Percentiles rank a stretch among this genome's conserved stretches.
phyloP scores from a whole-genome alignment of 2,888 invertebrate genomes.

The Galeruca laticollis region DNA sequence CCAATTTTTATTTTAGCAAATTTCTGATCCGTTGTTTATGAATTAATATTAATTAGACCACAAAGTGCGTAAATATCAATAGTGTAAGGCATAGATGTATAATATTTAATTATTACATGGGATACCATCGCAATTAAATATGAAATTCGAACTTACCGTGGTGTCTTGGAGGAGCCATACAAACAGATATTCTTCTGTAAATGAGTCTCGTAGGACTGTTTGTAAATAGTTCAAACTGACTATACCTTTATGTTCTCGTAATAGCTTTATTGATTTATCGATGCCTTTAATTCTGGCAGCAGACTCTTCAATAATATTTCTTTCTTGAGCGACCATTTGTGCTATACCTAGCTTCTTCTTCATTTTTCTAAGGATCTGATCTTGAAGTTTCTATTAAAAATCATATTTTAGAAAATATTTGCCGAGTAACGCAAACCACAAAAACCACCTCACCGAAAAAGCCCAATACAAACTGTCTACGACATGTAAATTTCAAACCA shows the following conservation, averaged over 20 bases:
- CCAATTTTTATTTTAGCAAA: no score
- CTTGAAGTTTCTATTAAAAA: background rate
- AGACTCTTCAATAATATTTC: background rate
- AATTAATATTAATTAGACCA: no score
- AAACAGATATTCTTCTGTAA: background rate
- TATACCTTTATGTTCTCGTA: background rate
- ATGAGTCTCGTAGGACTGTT: background rate
- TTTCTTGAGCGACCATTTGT: background rate
- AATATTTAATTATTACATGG: no score
- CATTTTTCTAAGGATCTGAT: background rate
- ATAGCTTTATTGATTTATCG: background rate
- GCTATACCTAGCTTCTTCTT: background rate
- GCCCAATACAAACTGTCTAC: no score
- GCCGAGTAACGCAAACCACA: no score
- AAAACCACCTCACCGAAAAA: no score
- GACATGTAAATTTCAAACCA: no score
- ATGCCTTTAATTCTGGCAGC: background rate
- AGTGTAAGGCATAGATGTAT: no score
- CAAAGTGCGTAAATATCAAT: no score
- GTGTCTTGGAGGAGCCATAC: constrained; percentile 16
- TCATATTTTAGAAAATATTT: no score
- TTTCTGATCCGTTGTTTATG: no score
- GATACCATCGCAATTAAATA: no score
- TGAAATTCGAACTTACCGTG: constrained; percentile 13
- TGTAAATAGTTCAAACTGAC: background rate